Conservation (phyloP, 2,113 vertebrate species). For the Indicator indicator region DNA sequence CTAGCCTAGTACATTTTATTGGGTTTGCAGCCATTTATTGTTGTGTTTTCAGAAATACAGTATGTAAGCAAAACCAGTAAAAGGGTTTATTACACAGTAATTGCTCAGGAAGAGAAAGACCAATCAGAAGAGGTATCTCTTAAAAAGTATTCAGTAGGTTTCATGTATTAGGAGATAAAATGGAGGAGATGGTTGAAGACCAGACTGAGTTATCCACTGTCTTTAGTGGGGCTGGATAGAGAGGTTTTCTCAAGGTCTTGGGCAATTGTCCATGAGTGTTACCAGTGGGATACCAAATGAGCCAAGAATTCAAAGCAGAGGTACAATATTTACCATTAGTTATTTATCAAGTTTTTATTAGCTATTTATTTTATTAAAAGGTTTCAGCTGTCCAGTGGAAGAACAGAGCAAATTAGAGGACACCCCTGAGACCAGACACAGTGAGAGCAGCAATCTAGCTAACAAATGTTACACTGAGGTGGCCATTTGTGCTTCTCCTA, state of each 20-base stretch:
- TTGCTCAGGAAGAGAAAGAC: constrained; percentile 33
- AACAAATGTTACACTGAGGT: not conserved
- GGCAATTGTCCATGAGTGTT: not conserved
- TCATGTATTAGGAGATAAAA: not conserved
- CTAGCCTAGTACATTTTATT: constrained; percentile 58
- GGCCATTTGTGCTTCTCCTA: not conserved
- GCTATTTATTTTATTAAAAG: not conserved
- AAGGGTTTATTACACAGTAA: constrained; percentile 50
- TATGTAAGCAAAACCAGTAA: constrained; percentile 59
- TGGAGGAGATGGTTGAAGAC: not conserved
- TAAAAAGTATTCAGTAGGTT: not conserved
- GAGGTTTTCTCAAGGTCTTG: not conserved
- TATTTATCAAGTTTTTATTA: not conserved
- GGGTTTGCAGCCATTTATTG: constrained; percentile 62
- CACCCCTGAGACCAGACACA: not conserved
- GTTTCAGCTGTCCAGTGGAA: not conserved
- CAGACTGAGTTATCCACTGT: not conserved
- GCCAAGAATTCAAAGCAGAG: not conserved
- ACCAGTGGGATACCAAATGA: not conserved
- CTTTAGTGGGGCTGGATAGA: not conserved
- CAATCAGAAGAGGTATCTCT: not conserved
- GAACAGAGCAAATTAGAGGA: not conserved
- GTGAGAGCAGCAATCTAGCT: not conserved
- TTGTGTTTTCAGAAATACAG: constrained; percentile 67
- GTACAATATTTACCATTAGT: not conserved